phyloP scores from a whole-genome alignment of 2,797 vertebrate genomes.

The Neosalanx taihuensis region DNA sequence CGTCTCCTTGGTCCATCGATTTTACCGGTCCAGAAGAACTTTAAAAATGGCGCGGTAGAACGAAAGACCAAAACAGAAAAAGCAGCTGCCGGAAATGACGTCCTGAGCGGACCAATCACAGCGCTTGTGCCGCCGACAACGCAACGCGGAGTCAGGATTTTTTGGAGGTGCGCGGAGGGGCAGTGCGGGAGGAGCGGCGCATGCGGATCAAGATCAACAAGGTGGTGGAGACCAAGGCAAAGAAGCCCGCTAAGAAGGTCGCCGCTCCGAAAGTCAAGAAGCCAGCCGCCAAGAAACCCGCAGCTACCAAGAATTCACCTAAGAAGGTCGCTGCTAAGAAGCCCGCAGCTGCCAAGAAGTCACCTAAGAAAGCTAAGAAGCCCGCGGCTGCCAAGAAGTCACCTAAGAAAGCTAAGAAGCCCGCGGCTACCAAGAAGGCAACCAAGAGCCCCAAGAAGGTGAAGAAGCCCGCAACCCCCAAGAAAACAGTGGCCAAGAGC shows the following conservation, averaged over 20 bases:
- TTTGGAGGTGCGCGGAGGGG: too few relatives aligned
- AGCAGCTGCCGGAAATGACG: too few relatives aligned
- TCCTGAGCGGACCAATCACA: too few relatives aligned
- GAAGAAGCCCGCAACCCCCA: background rate
- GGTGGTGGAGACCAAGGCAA: background rate
- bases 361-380: slow-evolving; percentile 7
- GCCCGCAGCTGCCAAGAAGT: slow-evolving; percentile 8
- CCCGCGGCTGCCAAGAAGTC: background rate
- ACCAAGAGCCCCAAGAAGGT: background rate
- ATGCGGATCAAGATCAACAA: slow-evolving; percentile 11
- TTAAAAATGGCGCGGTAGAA: too few relatives aligned
- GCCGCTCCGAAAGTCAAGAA: background rate
- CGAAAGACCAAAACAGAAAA: too few relatives aligned
- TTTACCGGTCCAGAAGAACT: too few relatives aligned
- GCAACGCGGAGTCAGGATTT: too few relatives aligned
- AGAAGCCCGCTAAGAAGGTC: background rate
- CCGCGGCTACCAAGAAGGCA: background rate
- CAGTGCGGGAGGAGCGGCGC: too few relatives aligned
- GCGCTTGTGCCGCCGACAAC: too few relatives aligned
- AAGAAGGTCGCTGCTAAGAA: background rate
- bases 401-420: slow-evolving; percentile 2
- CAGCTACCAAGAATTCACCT: background rate
- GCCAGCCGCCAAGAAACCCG: background rate
- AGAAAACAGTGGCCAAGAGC: background rate
- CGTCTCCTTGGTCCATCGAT: too few relatives aligned